phyloP scores from a whole-genome alignment of 2,888 invertebrate species.

The Caradrina clavipalpis region DNA sequence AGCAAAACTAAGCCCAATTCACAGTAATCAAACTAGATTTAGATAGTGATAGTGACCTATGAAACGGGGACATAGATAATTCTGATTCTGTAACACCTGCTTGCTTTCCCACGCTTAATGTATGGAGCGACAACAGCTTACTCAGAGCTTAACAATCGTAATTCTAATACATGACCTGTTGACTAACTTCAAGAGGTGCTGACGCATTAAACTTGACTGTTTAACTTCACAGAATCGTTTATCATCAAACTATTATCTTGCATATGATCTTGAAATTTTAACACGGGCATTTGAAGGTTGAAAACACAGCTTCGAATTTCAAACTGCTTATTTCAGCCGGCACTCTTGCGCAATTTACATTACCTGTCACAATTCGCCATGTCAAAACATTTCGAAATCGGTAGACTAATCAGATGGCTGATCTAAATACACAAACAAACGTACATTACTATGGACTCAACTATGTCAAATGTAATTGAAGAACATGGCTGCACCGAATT shows the following conservation, averaged over 20 bases:
- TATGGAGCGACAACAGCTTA: constrained; percentile 15
- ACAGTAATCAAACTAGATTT: constrained; percentile 14
- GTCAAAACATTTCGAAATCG: constrained; percentile 73
- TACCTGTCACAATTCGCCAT: constrained; percentile 62
- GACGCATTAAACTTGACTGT: constrained; percentile 38
- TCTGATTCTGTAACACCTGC: constrained; percentile 29
- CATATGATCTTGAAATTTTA: constrained; percentile 48
- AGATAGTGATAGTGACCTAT: constrained; percentile 31
- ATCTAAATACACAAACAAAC: constrained; percentile 78
- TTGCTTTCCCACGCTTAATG: constrained; percentile 35
- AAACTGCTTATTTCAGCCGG: constrained; percentile 38
- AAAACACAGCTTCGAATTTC: constrained; percentile 28
- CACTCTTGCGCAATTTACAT: constrained; percentile 54
- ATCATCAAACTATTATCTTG: constrained; percentile 46
- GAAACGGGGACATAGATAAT: constrained; percentile 34
- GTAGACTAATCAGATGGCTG: constrained; percentile 77
- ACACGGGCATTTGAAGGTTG: constrained; percentile 53
- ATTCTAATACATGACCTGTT: constrained; percentile 19
- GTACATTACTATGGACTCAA: constrained; percentile 69
- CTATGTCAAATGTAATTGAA: constrained; percentile 88
- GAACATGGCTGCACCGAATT: constrained; percentile 79
- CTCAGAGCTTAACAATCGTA: constrained; percentile 8
- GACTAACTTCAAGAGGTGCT: constrained; percentile 37
- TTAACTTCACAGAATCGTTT: constrained; percentile 49
- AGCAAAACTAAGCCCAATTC: neutral